Conservation (phyloP, 2,888 invertebrate species). For the Cephus pygmeus region DNA sequence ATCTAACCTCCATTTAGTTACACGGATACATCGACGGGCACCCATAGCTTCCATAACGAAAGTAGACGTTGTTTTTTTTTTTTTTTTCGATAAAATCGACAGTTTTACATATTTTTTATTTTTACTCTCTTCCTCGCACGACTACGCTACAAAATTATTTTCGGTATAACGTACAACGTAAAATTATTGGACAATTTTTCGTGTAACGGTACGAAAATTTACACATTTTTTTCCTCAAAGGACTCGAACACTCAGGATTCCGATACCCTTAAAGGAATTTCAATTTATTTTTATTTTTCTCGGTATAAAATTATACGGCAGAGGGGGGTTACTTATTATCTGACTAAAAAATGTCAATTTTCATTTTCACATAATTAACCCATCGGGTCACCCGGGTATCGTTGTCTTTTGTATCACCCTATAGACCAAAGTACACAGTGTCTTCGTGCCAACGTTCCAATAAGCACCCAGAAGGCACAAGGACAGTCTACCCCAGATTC, state of each 20-base stretch:
- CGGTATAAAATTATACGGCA: too few species aligned
- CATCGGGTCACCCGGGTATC: too few species aligned
- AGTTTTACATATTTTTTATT: neutral
- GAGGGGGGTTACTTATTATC: too few species aligned
- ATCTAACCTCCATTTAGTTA: slow-evolving; percentile 28
- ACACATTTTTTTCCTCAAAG: too few species aligned
- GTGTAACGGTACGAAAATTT: neutral
- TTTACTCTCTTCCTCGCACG: slow-evolving; percentile 9
- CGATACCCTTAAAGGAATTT: too few species aligned
- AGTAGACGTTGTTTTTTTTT: too few species aligned
- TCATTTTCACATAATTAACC: too few species aligned
- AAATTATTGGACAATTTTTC: slow-evolving; percentile 5
- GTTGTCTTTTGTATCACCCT: slow-evolving; percentile 38
- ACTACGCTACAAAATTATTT: neutral
- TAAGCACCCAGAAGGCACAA: slow-evolving; percentile 61
- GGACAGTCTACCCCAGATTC: slow-evolving; percentile 64
- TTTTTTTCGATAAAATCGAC: too few species aligned
- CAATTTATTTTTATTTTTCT: too few species aligned
- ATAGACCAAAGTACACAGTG: slow-evolving; percentile 51
- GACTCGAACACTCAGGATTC: too few species aligned
- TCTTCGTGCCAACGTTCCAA: slow-evolving; percentile 63
- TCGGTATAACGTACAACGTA: neutral
- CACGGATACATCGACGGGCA: slow-evolving; percentile 28
- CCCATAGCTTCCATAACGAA: neutral
- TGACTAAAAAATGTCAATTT: too few species aligned